Base-by-base conservation (phyloP, 2,888 invertebrate species). In the Ectobius pallidus region DNA sequence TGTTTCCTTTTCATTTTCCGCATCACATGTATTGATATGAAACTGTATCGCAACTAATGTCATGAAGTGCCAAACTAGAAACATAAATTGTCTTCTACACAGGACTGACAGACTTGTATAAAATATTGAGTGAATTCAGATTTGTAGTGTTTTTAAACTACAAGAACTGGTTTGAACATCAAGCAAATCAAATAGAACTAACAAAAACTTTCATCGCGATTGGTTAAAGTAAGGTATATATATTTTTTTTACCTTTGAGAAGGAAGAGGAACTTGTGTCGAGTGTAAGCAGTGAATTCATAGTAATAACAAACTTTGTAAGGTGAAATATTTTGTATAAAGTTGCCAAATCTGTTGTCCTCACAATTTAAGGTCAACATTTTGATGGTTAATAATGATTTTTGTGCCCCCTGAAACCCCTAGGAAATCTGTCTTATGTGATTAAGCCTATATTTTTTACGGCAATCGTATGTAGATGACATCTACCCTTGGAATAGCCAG, bases 381-480 rank as follows among this genome's bases (percentile, higher is more conserved):
- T 39, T 63, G 63, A 63, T 63, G 42, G 4, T 6, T 20, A 42
- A 42, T 39, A 14, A 42, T 22, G 25, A 9, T 52, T 52, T 46
- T 16, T 46, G 14, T 42, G 34, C 25, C 34, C 25, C 39, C 42
- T 16, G n/a, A n/a, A n/a, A n/a, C 63, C 42, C 22, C 16, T 30
- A 63, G 63, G 7, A 42, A 63, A 16, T 39, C 11, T 63, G 63
- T 63, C 34, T 39, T 39, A 34, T 16, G n/a, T 42, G 63, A 63
- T 49, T 55, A 27, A 72, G 58, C 67, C 67, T 72, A 67, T 68
- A 72, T 72, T 72, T 72, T 72, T 68, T 72, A 72, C 61, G 58
- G 67, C 68, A 46, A 68, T 46, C 32, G 61, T 25, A 52, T 49
- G 49, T 46, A 22, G 14, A 70, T 70, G 18, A 30, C 22, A n/a